These are phyloP conservation scores for Sorex fumeus DNA, from an alignment of 2,113 vertebrate genomes.

Conservation along the genomic window DNA sequence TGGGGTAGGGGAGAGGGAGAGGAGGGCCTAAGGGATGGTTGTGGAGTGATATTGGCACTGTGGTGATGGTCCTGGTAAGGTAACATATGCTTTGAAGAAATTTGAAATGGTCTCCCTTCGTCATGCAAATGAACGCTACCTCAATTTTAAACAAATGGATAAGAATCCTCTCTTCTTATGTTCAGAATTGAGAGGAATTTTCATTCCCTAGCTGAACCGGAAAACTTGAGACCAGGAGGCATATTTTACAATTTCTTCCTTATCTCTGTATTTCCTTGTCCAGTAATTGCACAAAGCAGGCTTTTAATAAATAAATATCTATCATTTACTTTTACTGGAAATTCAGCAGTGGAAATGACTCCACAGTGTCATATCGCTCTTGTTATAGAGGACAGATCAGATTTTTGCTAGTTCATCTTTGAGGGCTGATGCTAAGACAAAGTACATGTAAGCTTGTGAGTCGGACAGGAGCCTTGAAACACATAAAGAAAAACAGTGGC, in stretches of 20 bases:
- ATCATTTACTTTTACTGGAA: neutral
- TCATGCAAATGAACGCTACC: too few relatives aligned
- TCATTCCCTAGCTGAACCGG: neutral
- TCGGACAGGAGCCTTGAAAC: neutral
- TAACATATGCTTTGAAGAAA: too few relatives aligned
- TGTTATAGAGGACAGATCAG: neutral
- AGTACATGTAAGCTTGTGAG: neutral
- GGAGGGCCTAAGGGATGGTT: too few relatives aligned
- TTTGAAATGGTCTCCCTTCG: too few relatives aligned
- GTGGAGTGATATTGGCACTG: too few relatives aligned
- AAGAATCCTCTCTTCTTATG: too few relatives aligned
- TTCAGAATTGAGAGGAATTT: neutral
- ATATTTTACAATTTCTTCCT: neutral
- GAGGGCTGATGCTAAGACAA: neutral
- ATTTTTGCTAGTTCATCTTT: neutral
- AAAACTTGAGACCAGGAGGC: neutral
- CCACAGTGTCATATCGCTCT: neutral
- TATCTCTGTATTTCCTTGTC: neutral
- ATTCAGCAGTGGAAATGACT: neutral
- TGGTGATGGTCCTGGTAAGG: too few relatives aligned
- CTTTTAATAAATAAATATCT: slow-evolving; percentile 3
- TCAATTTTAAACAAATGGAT: too few relatives aligned
- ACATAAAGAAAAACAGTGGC: slow-evolving; percentile 36
- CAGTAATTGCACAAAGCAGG: neutral
- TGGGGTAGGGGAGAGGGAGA: too few relatives aligned